These are phyloP conservation scores for Periophthalmodon schlosseri DNA, from an alignment of 2,113 vertebrate species.

Conservation along the genomic window DNA sequence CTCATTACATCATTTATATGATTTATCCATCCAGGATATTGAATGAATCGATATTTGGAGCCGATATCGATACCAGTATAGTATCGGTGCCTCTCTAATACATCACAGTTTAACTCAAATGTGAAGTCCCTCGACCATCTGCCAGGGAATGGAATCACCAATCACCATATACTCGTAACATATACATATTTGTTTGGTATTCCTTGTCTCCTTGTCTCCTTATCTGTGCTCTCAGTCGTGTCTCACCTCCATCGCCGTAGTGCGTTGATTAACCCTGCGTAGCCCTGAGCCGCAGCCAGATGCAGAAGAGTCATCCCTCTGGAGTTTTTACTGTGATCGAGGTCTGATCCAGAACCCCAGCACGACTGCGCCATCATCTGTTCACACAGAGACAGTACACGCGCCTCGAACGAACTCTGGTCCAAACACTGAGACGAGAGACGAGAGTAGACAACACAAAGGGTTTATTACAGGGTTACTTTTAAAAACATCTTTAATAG, in stretches of 20 bases:
- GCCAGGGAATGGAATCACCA: no score
- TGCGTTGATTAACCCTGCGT: slow-evolving; percentile 96
- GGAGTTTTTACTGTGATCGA: slow-evolving; percentile 96
- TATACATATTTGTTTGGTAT: no score
- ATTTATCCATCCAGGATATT: no score
- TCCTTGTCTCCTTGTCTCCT: background rate
- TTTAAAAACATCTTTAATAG: no score
- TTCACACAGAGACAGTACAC: slow-evolving; percentile 96
- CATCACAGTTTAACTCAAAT: no score
- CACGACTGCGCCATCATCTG: slow-evolving; percentile 99
- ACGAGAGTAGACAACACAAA: background rate
- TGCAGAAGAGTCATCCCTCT: slow-evolving; percentile 97
- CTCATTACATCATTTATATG: no score
- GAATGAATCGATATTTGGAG: no score
- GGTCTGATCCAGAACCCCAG: slow-evolving; percentile 95
- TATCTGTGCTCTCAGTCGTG: slow-evolving; percentile 11
- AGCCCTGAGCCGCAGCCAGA: slow-evolving; percentile 95
- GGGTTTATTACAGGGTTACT: no score
- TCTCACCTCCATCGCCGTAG: slow-evolving; percentile 97
- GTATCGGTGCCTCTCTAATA: no score
- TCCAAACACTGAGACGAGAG: slow-evolving; percentile 65
- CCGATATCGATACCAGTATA: no score
- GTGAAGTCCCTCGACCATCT: no score
- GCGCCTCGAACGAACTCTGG: slow-evolving; percentile 92
- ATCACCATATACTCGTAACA: no score